Conservation (phyloP, 2,113 vertebrate species). For the Phrynocephalus versicolor region DNA sequence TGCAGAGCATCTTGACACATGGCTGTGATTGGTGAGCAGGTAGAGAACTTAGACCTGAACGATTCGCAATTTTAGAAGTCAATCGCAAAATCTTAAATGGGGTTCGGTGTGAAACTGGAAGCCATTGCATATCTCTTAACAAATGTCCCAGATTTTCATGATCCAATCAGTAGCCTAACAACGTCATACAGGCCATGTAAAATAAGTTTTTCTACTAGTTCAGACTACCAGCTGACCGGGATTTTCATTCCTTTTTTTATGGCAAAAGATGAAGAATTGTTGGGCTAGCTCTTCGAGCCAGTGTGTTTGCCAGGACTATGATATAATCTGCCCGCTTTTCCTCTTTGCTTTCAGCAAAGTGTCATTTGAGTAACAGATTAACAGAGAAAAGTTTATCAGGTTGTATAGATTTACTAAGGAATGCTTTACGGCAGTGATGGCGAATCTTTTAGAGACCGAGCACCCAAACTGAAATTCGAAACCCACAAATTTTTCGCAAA, state of each 20-base stretch:
- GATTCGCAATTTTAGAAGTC: too few species aligned
- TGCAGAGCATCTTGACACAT: not conserved
- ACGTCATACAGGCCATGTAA: not conserved
- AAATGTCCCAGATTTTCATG: not conserved
- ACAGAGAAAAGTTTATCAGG: not conserved
- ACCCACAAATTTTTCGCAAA: too few species aligned
- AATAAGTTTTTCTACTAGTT: too few species aligned
- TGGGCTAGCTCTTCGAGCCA: not conserved
- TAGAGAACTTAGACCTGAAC: too few species aligned
- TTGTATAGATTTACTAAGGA: not conserved
- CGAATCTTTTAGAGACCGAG: too few species aligned
- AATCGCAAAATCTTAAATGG: not conserved
- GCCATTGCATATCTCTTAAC: not conserved
- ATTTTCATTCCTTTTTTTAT: too few species aligned
- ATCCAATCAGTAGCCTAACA: not conserved
- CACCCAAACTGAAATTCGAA: too few species aligned
- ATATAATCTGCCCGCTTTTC: not conserved
- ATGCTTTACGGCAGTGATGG: too few species aligned
- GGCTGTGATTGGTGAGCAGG: not conserved
- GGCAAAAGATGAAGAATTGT: too few species aligned
- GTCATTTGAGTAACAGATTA: too few species aligned
- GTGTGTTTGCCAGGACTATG: not conserved
- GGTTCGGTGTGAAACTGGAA: not conserved
- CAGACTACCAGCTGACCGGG: not conserved
- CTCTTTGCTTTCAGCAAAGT: not conserved